phyloP scores from a whole-genome alignment of 2,888 invertebrate genomes.

The Sinotaia quadrata region DNA sequence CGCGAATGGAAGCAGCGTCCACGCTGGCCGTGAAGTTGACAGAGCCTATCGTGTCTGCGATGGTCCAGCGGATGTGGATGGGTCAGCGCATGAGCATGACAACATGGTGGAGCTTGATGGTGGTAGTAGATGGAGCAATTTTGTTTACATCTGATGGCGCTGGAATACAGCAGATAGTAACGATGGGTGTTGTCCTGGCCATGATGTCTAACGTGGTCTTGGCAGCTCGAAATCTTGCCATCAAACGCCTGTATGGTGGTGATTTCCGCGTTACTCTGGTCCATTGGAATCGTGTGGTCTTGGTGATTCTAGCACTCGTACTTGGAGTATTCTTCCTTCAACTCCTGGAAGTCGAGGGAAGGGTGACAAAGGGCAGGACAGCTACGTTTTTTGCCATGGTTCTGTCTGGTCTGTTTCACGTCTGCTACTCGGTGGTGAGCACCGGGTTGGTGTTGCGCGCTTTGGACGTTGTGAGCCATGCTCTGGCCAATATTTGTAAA shows the following conservation, averaged over 20 bases:
- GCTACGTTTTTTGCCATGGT: not conserved
- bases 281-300: too few species aligned
- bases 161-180: slow-evolving; percentile 12
- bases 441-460: too few species aligned
- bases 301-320: too few species aligned
- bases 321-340: too few species aligned
- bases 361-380: too few species aligned
- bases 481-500: too few species aligned
- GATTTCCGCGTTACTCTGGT: not conserved
- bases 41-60: slow-evolving; percentile 47
- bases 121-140: slow-evolving; percentile 41
- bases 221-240: slow-evolving; percentile 38
- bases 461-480: too few species aligned
- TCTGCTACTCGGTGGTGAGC: not conserved
- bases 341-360: too few species aligned
- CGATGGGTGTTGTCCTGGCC: slow-evolving; percentile 38
- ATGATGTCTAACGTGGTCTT: slow-evolving; percentile 44
- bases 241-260: slow-evolving; percentile 31
- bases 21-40: slow-evolving; percentile 48
- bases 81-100: slow-evolving; percentile 6
- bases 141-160: slow-evolving; percentile 34
- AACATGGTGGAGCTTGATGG: slow-evolving; percentile 36
- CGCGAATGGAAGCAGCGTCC: slow-evolving; percentile 42
- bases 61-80: slow-evolving; percentile 37
- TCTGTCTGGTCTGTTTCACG: not conserved